phyloP scores from a whole-genome alignment of 2,797 vertebrate species.

The Lithobates sylvaticus region DNA sequence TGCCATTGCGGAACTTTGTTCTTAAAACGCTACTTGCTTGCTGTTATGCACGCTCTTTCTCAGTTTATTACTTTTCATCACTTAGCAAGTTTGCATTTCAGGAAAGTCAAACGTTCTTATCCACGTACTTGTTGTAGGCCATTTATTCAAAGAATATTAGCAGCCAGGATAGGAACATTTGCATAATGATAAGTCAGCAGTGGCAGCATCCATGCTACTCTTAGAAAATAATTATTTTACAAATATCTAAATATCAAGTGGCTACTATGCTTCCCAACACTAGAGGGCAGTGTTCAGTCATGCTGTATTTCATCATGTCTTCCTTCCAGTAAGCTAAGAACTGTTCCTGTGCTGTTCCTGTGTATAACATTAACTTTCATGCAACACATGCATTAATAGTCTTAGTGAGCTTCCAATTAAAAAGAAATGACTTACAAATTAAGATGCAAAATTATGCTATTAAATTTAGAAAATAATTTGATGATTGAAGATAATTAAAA shows the following conservation, averaged over 20 bases:
- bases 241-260: neutral
- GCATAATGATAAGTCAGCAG: too few relatives aligned
- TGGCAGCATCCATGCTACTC: neutral
- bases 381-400: constrained; percentile 25
- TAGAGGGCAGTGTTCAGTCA: constrained; percentile 64
- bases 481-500: constrained; percentile 55
- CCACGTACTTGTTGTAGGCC: too few relatives aligned
- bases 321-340: too few relatives aligned
- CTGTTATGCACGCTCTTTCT: too few relatives aligned
- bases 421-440: constrained; percentile 45
- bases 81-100: too few relatives aligned
- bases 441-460: constrained; percentile 51
- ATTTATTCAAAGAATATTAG: too few relatives aligned
- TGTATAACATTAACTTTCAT: constrained; percentile 24
- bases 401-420: constrained; percentile 29
- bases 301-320: constrained; percentile 15
- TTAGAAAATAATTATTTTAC: neutral
- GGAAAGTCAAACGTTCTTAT: too few relatives aligned
- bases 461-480: constrained; percentile 59
- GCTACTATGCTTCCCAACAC: constrained; percentile 55
- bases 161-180: too few relatives aligned
- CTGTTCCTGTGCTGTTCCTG: neutral
- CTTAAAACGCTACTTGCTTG: too few relatives aligned
- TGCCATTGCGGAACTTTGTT: too few relatives aligned
- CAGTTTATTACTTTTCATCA: too few relatives aligned